A percentile compares a stretch with the other conserved stretches of the same genome.
These are phyloP conservation scores for Nemapogon koenigi DNA, from an alignment of 2,888 invertebrate species.

Conservation along the genomic window DNA sequence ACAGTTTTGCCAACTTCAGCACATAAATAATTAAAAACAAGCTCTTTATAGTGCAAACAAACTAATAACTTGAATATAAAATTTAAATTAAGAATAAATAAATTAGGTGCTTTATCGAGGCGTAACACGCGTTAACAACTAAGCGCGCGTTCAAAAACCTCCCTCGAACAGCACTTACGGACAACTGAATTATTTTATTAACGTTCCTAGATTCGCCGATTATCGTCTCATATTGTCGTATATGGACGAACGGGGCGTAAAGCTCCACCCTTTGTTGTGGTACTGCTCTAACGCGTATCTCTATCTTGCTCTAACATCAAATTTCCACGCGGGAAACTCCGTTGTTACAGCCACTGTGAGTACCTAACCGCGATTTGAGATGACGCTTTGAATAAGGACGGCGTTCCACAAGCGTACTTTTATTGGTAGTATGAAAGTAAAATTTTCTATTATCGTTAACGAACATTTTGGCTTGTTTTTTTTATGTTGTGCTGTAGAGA, in stretches of 20 bases:
- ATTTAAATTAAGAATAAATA: no score
- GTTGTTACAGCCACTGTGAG: background rate
- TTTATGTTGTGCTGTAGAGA: no score
- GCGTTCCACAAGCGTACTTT: no score
- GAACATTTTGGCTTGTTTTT: no score
- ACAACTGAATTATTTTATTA: conserved; percentile 61
- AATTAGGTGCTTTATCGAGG: no score
- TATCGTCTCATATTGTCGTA: conserved; percentile 46
- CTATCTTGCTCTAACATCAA: conserved; percentile 3
- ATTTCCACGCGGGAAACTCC: background rate
- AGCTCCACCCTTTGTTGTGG: conserved; percentile 11
- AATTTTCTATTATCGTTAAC: no score
- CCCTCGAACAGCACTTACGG: conserved; percentile 27
- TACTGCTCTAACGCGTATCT: background rate
- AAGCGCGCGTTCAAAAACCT: conserved; percentile 24
- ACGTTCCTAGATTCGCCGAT: conserved; percentile 38
- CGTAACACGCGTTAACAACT: background rate
- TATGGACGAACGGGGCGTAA: conserved; percentile 48
- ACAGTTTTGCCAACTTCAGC: no score
- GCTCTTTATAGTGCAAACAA: no score
- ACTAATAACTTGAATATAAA: no score
- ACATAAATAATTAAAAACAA: no score
- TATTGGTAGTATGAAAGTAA: no score
- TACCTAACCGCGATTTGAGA: conserved; percentile 9
- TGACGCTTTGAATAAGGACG: no score